phyloP scores from a whole-genome alignment of 1,140 invertebrate species.

The Heliconius nattereri region DNA sequence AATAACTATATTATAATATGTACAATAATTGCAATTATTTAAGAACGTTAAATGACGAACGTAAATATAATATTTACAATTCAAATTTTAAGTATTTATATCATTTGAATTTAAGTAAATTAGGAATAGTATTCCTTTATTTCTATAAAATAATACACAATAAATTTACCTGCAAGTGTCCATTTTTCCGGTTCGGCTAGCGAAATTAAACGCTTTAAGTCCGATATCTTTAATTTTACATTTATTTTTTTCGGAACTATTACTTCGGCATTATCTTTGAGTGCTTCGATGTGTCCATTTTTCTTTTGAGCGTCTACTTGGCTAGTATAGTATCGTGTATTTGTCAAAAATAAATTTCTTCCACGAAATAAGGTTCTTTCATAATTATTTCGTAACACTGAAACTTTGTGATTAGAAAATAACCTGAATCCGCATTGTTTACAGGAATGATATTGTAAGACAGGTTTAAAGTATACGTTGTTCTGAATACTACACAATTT shows the following conservation, averaged over 20 bases:
- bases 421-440: constrained; percentile 68
- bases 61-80: too few species aligned
- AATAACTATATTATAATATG: too few species aligned
- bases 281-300: constrained; percentile 49
- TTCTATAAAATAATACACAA: not conserved
- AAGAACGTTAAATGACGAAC: too few species aligned
- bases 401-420: constrained; percentile 65
- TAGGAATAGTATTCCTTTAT: too few species aligned
- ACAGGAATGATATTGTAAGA: constrained; percentile 55
- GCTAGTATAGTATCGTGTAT: constrained; percentile 59
- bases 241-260: constrained; percentile 59
- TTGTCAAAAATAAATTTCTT: constrained; percentile 54
- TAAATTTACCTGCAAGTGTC: constrained; percentile 82
- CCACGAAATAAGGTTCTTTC: constrained; percentile 57
- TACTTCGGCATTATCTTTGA: constrained; percentile 53
- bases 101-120: too few species aligned
- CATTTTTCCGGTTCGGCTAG: constrained; percentile 88
- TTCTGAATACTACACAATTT: constrained; percentile 61
- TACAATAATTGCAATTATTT: too few species aligned
- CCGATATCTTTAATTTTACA: constrained; percentile 80
- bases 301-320: constrained; percentile 69
- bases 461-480: constrained; percentile 56
- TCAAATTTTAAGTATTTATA: too few species aligned
- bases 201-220: constrained; percentile 83
- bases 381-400: constrained; percentile 63